A percentile compares a stretch with the other conserved stretches of the same genome.
phyloP scores from a whole-genome alignment of 2,113 vertebrate genomes.

The Cygnus atratus region DNA sequence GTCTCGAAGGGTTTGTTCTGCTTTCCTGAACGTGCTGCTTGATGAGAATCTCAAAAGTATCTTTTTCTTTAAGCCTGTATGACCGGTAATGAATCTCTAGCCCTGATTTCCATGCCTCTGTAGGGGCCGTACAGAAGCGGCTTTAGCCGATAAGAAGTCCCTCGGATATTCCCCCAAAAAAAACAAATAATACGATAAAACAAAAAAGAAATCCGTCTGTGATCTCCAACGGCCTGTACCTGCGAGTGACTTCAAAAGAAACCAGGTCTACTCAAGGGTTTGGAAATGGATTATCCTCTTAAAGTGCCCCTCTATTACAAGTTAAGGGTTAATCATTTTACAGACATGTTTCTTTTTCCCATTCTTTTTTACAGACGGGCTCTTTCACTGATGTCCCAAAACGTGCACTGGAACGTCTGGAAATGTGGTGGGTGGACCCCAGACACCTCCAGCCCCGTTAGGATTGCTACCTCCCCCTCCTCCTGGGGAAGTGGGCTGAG shows the following conservation, averaged over 20 bases:
- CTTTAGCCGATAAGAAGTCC: no score
- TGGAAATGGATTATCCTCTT: neutral
- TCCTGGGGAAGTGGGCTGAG: neutral
- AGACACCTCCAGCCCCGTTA: neutral
- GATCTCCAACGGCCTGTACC: neutral
- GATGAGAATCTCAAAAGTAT: neutral
- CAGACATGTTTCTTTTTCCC: neutral
- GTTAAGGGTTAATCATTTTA: neutral
- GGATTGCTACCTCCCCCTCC: neutral
- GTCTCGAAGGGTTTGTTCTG: accelerated
- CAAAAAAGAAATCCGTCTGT: neutral
- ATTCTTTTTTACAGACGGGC: neutral
- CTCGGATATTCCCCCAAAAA: neutral
- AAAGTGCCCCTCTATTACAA: neutral
- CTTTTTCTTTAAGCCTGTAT: neutral
- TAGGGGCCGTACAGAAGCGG: accelerated
- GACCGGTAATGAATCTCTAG: accelerated
- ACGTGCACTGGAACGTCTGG: accelerated
- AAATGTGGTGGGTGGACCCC: neutral
- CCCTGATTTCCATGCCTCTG: neutral
- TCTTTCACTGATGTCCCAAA: neutral
- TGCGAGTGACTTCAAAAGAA: neutral
- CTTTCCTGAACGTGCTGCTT: accelerated
- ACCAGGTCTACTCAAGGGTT: neutral
- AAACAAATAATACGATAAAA: neutral